Evolutionary conservation across 2,113 vertebrate genomes (phyloP).

Genomic region (Amazona vittata): DNA sequence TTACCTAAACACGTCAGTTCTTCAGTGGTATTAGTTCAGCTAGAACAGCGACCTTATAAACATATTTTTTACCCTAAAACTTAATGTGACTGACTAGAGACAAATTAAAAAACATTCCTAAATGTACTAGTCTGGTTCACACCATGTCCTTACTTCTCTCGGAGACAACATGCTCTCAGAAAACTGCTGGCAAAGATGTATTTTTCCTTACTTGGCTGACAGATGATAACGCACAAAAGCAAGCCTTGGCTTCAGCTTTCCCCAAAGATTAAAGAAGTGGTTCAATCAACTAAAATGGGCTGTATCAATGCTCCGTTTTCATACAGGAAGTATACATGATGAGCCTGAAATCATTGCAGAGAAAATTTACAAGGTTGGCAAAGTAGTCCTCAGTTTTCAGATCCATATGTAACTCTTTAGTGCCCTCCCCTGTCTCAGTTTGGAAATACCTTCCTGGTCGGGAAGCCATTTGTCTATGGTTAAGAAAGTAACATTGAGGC

Average conservation of each 20-base stretch:
- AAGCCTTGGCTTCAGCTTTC: background rate
- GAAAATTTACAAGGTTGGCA: background rate
- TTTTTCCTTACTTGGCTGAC: background rate
- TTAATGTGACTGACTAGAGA: background rate
- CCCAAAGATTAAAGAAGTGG: background rate
- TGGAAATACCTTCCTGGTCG: background rate
- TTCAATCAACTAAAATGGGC: background rate
- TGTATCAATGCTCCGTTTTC: background rate
- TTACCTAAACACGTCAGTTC: background rate
- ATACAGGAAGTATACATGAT: background rate
- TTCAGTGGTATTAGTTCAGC: background rate
- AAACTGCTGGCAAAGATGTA: background rate
- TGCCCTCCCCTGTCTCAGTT: slow-evolving; percentile 67
- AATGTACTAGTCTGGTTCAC: background rate
- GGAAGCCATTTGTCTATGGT: background rate
- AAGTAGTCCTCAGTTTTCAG: background rate
- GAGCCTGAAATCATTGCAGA: background rate
- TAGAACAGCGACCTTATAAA: background rate
- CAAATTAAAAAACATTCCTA: background rate
- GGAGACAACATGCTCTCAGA: background rate
- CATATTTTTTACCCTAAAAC: background rate
- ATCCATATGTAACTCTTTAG: slow-evolving; percentile 64
- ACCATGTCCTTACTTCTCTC: background rate
- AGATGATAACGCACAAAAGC: background rate
- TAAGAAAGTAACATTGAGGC: background rate